Conservation (phyloP, 1,140 invertebrate genomes). For the Procambarus virginalis region DNA sequence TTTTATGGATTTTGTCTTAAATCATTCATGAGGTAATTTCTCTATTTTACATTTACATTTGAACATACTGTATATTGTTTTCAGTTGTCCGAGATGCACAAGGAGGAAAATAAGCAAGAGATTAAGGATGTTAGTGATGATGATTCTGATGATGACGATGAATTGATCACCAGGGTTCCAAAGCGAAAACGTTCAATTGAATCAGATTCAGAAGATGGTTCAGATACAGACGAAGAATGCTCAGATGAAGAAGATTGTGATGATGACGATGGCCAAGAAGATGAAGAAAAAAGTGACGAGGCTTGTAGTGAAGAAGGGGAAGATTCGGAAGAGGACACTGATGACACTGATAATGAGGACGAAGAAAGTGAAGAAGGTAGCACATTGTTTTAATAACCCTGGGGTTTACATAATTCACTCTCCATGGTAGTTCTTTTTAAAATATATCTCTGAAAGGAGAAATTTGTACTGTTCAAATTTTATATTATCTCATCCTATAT, state of each 20-base stretch:
- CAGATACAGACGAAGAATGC: neutral
- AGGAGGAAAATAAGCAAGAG: slow-evolving; percentile 51
- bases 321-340: slow-evolving; percentile 8
- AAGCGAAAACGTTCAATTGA: slow-evolving; percentile 42
- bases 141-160: slow-evolving; percentile 46
- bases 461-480: too few relatives aligned
- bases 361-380: slow-evolving; percentile 44
- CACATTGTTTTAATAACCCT: too few relatives aligned
- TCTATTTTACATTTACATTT: neutral
- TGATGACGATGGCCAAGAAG: slow-evolving; percentile 29
- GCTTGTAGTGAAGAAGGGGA: slow-evolving; percentile 17
- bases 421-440: too few relatives aligned
- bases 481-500: too few relatives aligned
- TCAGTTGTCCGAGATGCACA: slow-evolving; percentile 46
- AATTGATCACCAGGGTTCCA: neutral
- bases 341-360: slow-evolving; percentile 13
- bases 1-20: too few relatives aligned
- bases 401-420: too few relatives aligned
- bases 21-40: too few relatives aligned
- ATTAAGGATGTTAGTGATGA: slow-evolving; percentile 19
- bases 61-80: neutral
- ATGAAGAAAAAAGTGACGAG: slow-evolving; percentile 2
- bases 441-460: too few relatives aligned
- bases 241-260: slow-evolving; percentile 3
- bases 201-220: slow-evolving; percentile 41